Conservation (phyloP, 2,888 invertebrate species). For the Sceliomorpha sp. region DNA sequence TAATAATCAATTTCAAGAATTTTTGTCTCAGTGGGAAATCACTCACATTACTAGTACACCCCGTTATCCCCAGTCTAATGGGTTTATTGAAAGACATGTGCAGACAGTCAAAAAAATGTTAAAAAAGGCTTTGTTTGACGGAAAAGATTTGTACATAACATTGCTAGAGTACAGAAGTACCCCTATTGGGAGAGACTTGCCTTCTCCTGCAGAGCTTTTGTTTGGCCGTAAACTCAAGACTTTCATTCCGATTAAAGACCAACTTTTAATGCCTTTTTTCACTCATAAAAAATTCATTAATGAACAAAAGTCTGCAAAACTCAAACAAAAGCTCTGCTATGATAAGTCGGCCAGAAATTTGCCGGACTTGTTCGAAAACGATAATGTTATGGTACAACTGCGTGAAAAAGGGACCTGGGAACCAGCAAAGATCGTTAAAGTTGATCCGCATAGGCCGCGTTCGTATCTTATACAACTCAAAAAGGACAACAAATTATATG, state of each 20-base stretch:
- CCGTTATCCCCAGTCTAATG: slow-evolving; percentile 34
- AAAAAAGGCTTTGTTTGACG: slow-evolving; percentile 42
- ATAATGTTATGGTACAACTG: no score
- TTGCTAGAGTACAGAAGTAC: slow-evolving; percentile 56
- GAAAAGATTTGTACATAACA: slow-evolving; percentile 40
- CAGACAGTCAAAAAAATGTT: slow-evolving; percentile 55
- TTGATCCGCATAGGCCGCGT: no score
- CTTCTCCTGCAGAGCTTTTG: slow-evolving; percentile 18
- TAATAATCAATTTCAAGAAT: slow-evolving; percentile 2
- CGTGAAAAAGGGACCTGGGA: no score
- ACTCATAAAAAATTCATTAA: no score
- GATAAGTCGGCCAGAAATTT: no score
- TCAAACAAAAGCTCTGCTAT: no score
- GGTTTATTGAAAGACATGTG: slow-evolving; percentile 46
- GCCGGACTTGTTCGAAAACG: no score
- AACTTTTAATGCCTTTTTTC: background rate
- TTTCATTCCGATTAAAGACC: slow-evolving; percentile 26
- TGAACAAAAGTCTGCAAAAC: no score
- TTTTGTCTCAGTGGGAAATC: slow-evolving; percentile 17
- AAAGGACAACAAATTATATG: no score
- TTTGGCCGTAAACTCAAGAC: slow-evolving; percentile 30
- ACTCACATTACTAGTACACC: slow-evolving; percentile 15
- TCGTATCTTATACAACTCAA: no score
- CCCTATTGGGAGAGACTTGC: slow-evolving; percentile 35
- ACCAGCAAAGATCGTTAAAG: no score